Evolutionary conservation across 2,797 vertebrate genomes (phyloP).

Genomic region (Sciurus carolinensis): DNA sequence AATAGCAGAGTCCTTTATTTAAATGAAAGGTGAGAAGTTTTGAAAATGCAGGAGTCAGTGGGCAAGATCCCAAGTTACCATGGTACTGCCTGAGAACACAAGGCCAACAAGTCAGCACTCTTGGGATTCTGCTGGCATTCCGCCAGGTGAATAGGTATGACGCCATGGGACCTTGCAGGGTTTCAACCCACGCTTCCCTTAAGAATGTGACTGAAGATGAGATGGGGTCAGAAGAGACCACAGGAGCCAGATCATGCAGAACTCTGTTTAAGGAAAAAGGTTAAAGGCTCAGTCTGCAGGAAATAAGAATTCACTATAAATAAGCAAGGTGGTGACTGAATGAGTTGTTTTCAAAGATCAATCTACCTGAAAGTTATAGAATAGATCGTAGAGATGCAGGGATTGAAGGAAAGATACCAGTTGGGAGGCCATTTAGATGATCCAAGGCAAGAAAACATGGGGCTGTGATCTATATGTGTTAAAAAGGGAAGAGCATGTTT

Average conservation of each 20-base stretch:
- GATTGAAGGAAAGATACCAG: not conserved
- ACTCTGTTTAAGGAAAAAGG: not conserved
- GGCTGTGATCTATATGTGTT: not conserved
- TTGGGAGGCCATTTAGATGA: not conserved
- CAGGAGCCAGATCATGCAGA: not conserved
- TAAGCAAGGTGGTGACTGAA: not conserved
- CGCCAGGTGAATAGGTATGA: not conserved
- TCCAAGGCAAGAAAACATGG: not conserved
- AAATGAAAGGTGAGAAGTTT: constrained; percentile 45
- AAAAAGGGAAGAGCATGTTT: not conserved
- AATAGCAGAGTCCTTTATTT: constrained; percentile 43
- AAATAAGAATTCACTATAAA: not conserved
- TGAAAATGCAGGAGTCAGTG: not conserved
- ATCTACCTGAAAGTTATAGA: not conserved
- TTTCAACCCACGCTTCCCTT: not conserved
- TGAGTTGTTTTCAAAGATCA: constrained; percentile 42
- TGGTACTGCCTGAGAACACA: not conserved
- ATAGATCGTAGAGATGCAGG: not conserved
- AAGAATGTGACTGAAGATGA: not conserved
- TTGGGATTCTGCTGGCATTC: not conserved
- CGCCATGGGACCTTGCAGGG: not conserved
- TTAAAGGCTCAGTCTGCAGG: not conserved
- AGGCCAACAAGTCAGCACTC: not conserved
- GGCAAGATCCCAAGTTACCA: not conserved
- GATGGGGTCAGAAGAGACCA: not conserved